Base-by-base conservation (phyloP, 2,888 invertebrate genomes). In the Syrphus vitripennis region DNA sequence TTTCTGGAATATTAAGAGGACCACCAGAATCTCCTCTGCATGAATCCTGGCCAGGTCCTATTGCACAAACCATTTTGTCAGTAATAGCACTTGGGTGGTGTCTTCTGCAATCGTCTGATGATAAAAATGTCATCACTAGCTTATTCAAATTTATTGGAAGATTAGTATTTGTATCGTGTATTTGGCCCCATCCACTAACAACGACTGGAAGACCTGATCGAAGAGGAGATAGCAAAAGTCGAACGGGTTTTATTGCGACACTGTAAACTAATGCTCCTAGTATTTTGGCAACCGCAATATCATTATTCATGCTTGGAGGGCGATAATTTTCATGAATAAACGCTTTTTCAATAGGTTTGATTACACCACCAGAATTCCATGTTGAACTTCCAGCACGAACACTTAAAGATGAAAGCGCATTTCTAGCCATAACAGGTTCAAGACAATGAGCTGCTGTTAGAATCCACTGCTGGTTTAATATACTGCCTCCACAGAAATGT, bases 1-100 rank as follows among this genome's bases (percentile, higher is more conserved):
- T 29, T 6, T 6, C 6, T 9, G 4, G 0, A 3, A 48, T 2
- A 1, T 0, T 7, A 4, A 65, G 45, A 6, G 65, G 65, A 1
- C 65, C 65, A 31, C 65, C 65, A 19, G 65, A 65, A 45, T 65
- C 65, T 19, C 65, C 65, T 21, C 29, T 29, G 7, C 65, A 65
- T 31, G 65, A 19, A 48, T 65, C 65, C 1, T 12, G 29, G 1
- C 29, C 19, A 19, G 12, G 16, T 65, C 19, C 65, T 3, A 14
- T 4, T n/a, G 31, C 65, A 12, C 65, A 65, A 7, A 48, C 4
- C 65, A 65, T 65, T 7, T 29, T 19, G 0, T 19, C 31, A 2
- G 1, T 4, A 19, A 65, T 1, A 37, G 21, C 37, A 1, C 0
- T 1, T 37, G 14, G 0, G 9, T 59, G 34, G 0, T 5, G 3